Percentiles rank a stretch among this genome's conserved stretches.
Evolutionary conservation across 2,113 vertebrate species (phyloP).

Genomic region (Melanotaenia duboulayi): DNA sequence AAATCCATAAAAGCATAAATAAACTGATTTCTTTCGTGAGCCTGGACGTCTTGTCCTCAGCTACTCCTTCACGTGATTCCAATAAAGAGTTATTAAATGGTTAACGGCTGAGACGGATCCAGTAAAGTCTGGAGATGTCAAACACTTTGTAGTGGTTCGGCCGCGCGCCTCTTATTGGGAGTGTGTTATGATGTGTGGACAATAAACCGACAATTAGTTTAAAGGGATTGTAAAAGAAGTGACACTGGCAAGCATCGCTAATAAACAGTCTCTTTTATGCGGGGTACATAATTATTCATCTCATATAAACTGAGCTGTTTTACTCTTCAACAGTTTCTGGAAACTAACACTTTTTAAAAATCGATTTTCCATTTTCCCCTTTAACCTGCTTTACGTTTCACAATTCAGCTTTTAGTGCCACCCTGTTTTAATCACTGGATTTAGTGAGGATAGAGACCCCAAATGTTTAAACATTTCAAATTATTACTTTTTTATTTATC

Average conservation of each 20-base stretch:
- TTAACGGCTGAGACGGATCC: slow-evolving; percentile 56
- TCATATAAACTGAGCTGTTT: not conserved
- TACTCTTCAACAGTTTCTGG: not conserved
- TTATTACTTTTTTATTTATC: not conserved
- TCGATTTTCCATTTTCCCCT: too few species aligned
- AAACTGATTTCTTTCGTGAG: too few species aligned
- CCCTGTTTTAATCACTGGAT: too few species aligned
- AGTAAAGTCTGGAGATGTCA: slow-evolving; percentile 65
- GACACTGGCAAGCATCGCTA: slow-evolving; percentile 46
- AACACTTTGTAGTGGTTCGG: slow-evolving; percentile 64
- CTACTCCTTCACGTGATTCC: slow-evolving; percentile 8
- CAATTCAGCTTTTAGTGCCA: too few species aligned
- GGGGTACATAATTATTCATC: slow-evolving; percentile 2
- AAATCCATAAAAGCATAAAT: too few species aligned
- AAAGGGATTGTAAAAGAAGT: slow-evolving; percentile 66
- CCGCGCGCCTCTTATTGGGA: not conserved
- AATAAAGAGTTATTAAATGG: slow-evolving; percentile 46
- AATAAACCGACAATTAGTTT: slow-evolving; percentile 70
- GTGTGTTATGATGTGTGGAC: slow-evolving; percentile 71
- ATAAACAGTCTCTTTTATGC: slow-evolving; percentile 35
- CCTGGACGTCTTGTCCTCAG: not conserved
- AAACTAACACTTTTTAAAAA: too few species aligned
- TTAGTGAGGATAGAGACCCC: too few species aligned
- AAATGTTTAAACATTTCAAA: too few species aligned
- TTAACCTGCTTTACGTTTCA: too few species aligned